Percentiles rank a stretch among this genome's conserved stretches.
These are phyloP conservation scores for Choristoneura rosaceana DNA, from an alignment of 2,888 invertebrate species.

Conservation along the genomic window DNA sequence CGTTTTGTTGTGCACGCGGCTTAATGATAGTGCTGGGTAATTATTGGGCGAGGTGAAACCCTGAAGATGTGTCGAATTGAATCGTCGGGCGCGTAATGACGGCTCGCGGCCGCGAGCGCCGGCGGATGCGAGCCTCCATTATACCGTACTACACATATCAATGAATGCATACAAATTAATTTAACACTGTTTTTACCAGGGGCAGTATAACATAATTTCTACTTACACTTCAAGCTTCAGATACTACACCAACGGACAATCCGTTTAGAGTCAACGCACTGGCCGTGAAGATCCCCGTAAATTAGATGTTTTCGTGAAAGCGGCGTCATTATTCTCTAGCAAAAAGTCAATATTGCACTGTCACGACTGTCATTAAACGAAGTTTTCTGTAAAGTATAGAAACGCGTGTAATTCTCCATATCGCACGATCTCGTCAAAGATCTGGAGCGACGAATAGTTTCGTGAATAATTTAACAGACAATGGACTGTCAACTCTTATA, in stretches of 20 bases:
- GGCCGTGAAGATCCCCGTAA: slow-evolving; percentile 33
- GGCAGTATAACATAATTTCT: slow-evolving; percentile 57
- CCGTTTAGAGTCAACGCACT: slow-evolving; percentile 17
- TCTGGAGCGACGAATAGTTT: slow-evolving; percentile 77
- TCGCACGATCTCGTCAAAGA: slow-evolving; percentile 75
- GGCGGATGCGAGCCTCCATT: slow-evolving; percentile 62
- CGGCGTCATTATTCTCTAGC: slow-evolving; percentile 58
- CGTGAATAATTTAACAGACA: slow-evolving; percentile 82
- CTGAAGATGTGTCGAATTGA: slow-evolving; percentile 84
- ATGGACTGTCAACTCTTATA: slow-evolving; percentile 76
- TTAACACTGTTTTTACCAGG: slow-evolving; percentile 69
- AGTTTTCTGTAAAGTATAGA: slow-evolving; percentile 72
- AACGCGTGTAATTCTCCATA: slow-evolving; percentile 75
- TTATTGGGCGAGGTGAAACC: slow-evolving; percentile 83
- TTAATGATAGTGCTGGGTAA: slow-evolving; percentile 79
- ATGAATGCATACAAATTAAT: slow-evolving; percentile 70
- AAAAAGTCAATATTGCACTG: slow-evolving; percentile 61
- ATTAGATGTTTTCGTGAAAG: slow-evolving; percentile 43
- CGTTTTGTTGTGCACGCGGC: slow-evolving; percentile 80
- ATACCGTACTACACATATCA: slow-evolving; percentile 50
- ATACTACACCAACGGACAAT: slow-evolving; percentile 14
- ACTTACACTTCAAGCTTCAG: slow-evolving; percentile 32
- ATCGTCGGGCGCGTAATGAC: slow-evolving; percentile 70
- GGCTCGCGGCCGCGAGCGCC: slow-evolving; percentile 51
- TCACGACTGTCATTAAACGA: slow-evolving; percentile 79